Base-by-base conservation (phyloP, 2,113 vertebrate genomes). In the Dicrurus megarhynchus region DNA sequence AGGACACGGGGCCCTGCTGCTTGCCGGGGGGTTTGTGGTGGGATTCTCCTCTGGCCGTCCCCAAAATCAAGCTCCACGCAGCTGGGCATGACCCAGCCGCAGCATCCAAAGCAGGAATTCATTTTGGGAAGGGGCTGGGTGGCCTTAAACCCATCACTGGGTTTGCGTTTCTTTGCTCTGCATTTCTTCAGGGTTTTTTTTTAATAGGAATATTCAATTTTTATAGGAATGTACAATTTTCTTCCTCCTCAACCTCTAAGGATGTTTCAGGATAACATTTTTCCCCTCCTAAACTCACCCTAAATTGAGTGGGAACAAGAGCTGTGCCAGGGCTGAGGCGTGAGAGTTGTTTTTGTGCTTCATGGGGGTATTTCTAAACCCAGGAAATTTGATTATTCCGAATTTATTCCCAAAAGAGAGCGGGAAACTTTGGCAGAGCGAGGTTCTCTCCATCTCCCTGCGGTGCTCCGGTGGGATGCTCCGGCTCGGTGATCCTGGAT, bases 401-500 rank as follows among this genome's bases (percentile, higher is more conserved):
- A 1, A 14, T 21, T 27, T 3, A 46, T 41, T 61, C 46, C 59
- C 39, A 5, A 19, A 14, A 2, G 39, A 19, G 60, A 39, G 42
- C 0, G 21, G 61, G 57, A 37, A 82, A 57, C 24, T 65, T 32
- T 2, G 60, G 33, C 49, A 2, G 39, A 64, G n/a, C 2, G 3
- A 26, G 32, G 89, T 24, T 23, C 1, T 56, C 49, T 55, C 77
- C 28, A 3, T 35, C 73, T 23, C 3, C 7, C 15, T 1, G 3
- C 1, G 44, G 27, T 6, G 63, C 27, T 71, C 20, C 59, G 0
- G 22, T 0, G 9, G 37, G 81, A 37, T 57, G 21, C 56, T 75
- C 9, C 1, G 0, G 39, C 52, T 76, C 0, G 0, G 47, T 0
- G 13, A 20, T 41, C 33, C 2, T 6, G 85, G 47, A 0, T 35